Conservation (phyloP, 2,797 vertebrate genomes). For the Ispidina picta region DNA sequence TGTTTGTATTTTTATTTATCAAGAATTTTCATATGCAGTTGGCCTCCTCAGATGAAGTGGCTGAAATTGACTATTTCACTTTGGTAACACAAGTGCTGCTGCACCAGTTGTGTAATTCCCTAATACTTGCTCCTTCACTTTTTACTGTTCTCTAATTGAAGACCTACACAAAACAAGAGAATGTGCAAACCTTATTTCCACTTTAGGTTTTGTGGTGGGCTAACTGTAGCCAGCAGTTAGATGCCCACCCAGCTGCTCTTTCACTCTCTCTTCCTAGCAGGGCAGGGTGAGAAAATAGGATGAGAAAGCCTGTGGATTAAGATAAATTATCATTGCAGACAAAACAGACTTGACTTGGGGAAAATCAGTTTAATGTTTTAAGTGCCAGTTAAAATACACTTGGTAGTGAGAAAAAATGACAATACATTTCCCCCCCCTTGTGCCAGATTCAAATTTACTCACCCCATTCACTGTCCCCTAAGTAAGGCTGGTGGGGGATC, state of each 20-base stretch:
- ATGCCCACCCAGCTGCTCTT: accelerated
- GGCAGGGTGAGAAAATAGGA: not conserved
- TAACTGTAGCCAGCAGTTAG: not conserved
- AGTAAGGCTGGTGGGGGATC: not conserved
- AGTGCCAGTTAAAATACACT: not conserved
- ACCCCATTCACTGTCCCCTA: not conserved
- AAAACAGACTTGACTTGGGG: not conserved
- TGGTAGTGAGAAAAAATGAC: not conserved
- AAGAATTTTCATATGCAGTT: not conserved
- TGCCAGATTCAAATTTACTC: not conserved
- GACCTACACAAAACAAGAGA: not conserved
- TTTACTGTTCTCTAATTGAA: not conserved
- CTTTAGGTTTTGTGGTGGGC: not conserved
- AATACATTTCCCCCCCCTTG: not conserved
- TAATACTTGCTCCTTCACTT: not conserved
- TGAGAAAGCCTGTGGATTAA: not conserved
- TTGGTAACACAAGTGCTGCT: not conserved
- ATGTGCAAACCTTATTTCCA: not conserved
- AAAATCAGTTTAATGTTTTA: not conserved
- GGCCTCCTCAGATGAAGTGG: not conserved
- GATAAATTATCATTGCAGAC: not conserved
- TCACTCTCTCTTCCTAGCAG: not conserved
- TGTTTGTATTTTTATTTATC: not conserved
- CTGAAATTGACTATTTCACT: not conserved
- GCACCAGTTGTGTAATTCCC: not conserved